Conservation (phyloP, 2,113 vertebrate genomes). For the Rhineura floridana region DNA sequence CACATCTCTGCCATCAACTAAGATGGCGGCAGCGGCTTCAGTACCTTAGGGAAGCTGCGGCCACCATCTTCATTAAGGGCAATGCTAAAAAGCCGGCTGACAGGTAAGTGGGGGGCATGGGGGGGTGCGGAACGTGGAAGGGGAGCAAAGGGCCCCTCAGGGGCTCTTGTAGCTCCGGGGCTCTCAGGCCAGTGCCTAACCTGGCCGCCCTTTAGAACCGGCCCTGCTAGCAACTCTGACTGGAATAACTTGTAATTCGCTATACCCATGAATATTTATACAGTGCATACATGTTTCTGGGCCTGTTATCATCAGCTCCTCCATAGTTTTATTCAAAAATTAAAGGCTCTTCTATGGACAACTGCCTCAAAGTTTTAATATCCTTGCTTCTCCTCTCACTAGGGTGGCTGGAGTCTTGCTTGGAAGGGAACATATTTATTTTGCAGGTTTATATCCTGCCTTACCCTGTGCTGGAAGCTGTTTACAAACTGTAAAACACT, state of each 20-base stretch:
- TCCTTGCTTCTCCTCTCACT: not conserved
- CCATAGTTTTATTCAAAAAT: not conserved
- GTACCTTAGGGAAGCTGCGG: no score
- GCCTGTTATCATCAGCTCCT: not conserved
- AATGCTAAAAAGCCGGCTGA: no score
- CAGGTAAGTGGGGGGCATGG: no score
- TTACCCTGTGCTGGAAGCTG: not conserved
- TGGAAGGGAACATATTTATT: not conserved
- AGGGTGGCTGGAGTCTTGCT: not conserved
- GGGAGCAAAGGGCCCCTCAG: no score
- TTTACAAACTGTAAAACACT: not conserved
- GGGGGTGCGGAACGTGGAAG: no score
- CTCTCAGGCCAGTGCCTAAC: no score
- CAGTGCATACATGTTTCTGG: not conserved
- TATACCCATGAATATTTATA: not conserved
- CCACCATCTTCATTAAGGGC: no score
- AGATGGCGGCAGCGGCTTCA: no score
- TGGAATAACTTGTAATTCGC: constrained; percentile 20
- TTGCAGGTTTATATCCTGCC: not conserved
- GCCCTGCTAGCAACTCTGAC: not conserved
- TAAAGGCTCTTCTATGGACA: not conserved
- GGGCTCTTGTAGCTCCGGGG: no score
- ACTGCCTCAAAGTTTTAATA: not conserved
- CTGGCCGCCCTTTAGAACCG: no score
- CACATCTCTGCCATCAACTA: no score